Percentiles rank a stretch among this genome's conserved stretches.
phyloP scores from a whole-genome alignment of 1,140 invertebrate species.

The Zaprionus ghesquierei region DNA sequence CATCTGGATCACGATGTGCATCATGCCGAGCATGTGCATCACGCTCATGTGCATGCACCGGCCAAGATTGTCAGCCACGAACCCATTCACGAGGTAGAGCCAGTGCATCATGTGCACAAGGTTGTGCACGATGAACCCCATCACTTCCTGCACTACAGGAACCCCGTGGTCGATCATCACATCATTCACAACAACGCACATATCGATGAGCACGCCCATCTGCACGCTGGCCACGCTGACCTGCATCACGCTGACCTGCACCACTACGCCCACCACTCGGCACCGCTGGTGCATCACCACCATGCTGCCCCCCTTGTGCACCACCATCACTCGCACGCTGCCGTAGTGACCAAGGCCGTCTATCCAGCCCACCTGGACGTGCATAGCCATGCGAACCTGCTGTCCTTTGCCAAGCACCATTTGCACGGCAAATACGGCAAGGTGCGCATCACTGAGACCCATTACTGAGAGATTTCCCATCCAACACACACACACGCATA shows the following conservation, averaged over 20 bases:
- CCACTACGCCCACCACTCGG: constrained; percentile 53
- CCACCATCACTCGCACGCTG: constrained; percentile 61
- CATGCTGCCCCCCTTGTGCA: constrained; percentile 60
- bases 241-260: constrained; percentile 44
- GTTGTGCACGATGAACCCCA: constrained; percentile 72
- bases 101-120: constrained; percentile 71
- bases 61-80: constrained; percentile 68
- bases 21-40: constrained; percentile 44
- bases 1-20: constrained; percentile 49
- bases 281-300: constrained; percentile 57
- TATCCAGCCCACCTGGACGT: constrained; percentile 64
- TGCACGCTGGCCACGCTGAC: constrained; percentile 33
- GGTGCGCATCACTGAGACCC: constrained; percentile 75
- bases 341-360: constrained; percentile 56
- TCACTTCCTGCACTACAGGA: constrained; percentile 69
- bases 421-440: constrained; percentile 78
- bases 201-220: constrained; percentile 55
- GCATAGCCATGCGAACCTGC: constrained; percentile 63
- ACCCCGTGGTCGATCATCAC: constrained; percentile 68
- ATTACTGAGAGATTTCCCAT: constrained; percentile 68
- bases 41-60: constrained; percentile 48
- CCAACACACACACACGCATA: constrained; percentile 4
- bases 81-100: constrained; percentile 65
- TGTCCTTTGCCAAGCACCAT: constrained; percentile 77
- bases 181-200: constrained; percentile 60